Conservation (phyloP, 2,113 vertebrate species). For the Megaptera novaeangliae region DNA sequence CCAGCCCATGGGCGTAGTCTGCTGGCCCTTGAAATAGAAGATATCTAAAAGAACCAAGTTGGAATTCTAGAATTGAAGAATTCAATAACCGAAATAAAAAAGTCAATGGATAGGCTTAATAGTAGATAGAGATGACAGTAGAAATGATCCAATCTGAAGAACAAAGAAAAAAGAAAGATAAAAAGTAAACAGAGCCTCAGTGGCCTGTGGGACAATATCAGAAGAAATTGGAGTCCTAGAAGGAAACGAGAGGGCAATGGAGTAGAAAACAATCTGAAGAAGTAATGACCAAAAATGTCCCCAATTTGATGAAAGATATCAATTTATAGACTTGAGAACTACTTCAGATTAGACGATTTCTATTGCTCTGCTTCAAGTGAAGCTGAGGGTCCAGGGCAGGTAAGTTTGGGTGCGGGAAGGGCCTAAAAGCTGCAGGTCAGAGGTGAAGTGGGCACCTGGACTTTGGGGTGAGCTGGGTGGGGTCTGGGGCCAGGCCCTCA, state of each 20-base stretch:
- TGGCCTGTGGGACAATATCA: background rate
- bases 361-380: background rate
- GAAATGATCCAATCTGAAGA: background rate
- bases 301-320: background rate
- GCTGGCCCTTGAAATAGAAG: background rate
- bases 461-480: background rate
- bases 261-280: background rate
- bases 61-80: background rate
- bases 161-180: background rate
- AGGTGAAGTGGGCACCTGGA: background rate
- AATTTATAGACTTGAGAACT: background rate
- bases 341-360: background rate
- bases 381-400: background rate
- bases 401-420: background rate
- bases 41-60: background rate
- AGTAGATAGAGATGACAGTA: background rate
- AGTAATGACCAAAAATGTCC: background rate
- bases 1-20: background rate
- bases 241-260: background rate
- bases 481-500: no score
- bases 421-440: background rate
- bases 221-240: background rate
- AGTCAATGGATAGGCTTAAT: background rate
- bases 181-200: background rate
- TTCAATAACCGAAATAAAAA: background rate